Base-by-base conservation (phyloP, 2,113 vertebrate species). In the Astatoreochromis straeleni region DNA sequence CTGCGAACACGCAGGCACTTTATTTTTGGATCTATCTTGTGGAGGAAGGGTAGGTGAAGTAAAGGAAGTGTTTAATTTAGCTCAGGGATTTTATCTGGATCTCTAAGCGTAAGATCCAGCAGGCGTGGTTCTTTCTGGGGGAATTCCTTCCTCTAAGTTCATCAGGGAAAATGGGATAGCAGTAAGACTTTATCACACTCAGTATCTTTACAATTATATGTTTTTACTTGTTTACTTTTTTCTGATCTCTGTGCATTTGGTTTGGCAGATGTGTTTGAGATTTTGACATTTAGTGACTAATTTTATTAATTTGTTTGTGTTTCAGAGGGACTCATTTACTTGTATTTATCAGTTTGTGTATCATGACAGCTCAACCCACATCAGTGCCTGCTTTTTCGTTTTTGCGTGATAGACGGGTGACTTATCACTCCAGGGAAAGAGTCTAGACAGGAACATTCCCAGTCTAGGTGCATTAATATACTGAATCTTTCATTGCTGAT, bases 11-110 rank as follows among this genome's bases (percentile, higher is more conserved):
- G 78, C 63, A 54, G 53, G 4, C 53, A 49, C 88, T 93, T 89
- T 95, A 94, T 95, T 93, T 89, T 89, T 88, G 83, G 85, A 55
- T 83, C 51, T 51, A 17, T 81, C 82, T 87, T 19, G 19, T 85
- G 84, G 87, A 92, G 87, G 94, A 94, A 94, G 88, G 63, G 19
- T 90, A 82, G 90, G 78, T 73, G 78, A 92, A 90, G 81, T 63
- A 82, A 90, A 91, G 94, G 90, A 94, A 94, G 90, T 93, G 92
- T 94, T 95, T 93, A 87, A 95, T 94, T 95, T 94, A 93, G 90
- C 87, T 86, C 38, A 10, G 89, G 89, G 89, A 91, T 89, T 95
- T 92, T 88, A 95, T 95, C 92, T 88, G 82, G 70, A 54, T 60
- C 92, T 86, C 19, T 60, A 33, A 87, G 85, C 35, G 17, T 87